Base-by-base conservation (phyloP, 2,113 vertebrate genomes). In the Salvator merianae region DNA sequence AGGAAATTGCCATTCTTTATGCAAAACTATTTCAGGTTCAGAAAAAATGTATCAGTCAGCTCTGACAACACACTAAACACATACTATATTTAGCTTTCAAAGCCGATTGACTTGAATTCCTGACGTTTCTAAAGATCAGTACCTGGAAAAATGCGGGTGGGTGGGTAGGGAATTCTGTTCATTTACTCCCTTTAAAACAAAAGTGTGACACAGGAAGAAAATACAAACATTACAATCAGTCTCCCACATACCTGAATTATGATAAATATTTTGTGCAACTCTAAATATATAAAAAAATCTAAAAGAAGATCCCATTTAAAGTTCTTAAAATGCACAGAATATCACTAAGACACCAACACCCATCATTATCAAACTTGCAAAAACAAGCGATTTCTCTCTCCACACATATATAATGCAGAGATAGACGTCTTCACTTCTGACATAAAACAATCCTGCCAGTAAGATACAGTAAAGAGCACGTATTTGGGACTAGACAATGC, bases 1-100 rank as follows among this genome's bases (percentile, higher is more conserved):
- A 36, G 9, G 22, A n/a, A n/a, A n/a, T 26, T 55, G 66, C 14
- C 30, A 68, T 70, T 36, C 9, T 1, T 69, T 68, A 36, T 24
- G 55, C 34, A 81, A 69, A 32, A 81, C 47, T 34, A 50, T 66
- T 30, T 71, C 2, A 53, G n/a, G 71, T 50, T 4, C 71, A 3
- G 18, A 2, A 43, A 70, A 65, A 14, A 20, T 0, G 1, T 82
- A 38, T 3, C 10, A 32, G 24, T 22, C 0, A 4, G 24, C 47
- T 0, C 22, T 65, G 80, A 30, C 9, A 36, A 28, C 43, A 69
- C 12, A 69, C 34, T 5, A 8, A 50, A 24, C 28, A 30, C 7
- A 0, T 72, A 34, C 87, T 93, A 89, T 91, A 90, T 92, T 91
- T 93, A 93, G 87, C 66, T 55, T 1, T 24, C 0, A 86, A 91